A percentile compares a stretch with the other conserved stretches of the same genome.
phyloP scores from a whole-genome alignment of 2,888 invertebrate genomes.

The Papilio gigon region DNA sequence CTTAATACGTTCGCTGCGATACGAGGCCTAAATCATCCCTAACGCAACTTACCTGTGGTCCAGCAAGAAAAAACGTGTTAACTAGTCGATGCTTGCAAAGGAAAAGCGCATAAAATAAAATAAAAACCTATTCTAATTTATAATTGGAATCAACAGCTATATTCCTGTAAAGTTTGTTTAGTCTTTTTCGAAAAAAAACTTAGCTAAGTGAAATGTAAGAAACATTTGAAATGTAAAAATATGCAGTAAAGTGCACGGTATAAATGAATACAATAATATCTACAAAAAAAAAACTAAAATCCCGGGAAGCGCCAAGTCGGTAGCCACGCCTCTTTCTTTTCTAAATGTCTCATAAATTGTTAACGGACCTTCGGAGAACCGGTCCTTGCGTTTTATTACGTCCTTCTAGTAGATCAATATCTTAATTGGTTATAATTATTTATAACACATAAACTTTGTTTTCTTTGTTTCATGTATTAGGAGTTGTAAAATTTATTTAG shows the following conservation, averaged over 20 bases:
- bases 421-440: slow-evolving; percentile 5
- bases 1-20: too few relatives aligned
- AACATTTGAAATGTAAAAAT: not conserved
- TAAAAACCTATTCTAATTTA: not conserved
- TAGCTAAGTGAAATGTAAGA: not conserved
- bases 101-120: too few relatives aligned
- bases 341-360: slow-evolving; percentile 23
- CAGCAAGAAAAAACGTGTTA: too few relatives aligned
- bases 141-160: too few relatives aligned
- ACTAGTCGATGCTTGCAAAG: too few relatives aligned
- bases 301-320: not conserved
- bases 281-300: not conserved
- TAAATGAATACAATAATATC: not conserved
- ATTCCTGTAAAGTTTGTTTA: not conserved
- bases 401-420: slow-evolving; percentile 13
- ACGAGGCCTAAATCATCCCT: too few relatives aligned
- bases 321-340: slow-evolving; percentile 20
- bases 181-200: not conserved
- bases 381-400: slow-evolving; percentile 4
- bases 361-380: slow-evolving; percentile 16
- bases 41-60: too few relatives aligned
- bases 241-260: not conserved
- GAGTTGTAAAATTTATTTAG: not conserved
- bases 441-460: not conserved
- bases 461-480: not conserved